Percentiles rank a stretch among this genome's conserved stretches.
Evolutionary conservation across 2,888 invertebrate genomes (phyloP).

Genomic region (Crioceris asparagi): DNA sequence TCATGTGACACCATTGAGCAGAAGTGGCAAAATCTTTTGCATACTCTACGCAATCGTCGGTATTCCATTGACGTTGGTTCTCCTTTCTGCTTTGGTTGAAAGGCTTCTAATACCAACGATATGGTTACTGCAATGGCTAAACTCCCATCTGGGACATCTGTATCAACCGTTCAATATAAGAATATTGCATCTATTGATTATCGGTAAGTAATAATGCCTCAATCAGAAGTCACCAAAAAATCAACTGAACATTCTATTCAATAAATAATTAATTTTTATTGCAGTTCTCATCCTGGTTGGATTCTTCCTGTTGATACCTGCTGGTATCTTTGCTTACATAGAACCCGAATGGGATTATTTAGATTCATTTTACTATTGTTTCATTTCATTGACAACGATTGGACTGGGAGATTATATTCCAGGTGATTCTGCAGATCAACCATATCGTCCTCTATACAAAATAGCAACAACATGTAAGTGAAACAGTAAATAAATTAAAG

Average conservation of each 20-base stretch:
- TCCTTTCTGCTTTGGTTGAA: slow-evolving; percentile 74
- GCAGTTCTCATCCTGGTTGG: slow-evolving; percentile 44
- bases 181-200: slow-evolving; percentile 60
- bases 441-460: slow-evolving; percentile 73
- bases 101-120: slow-evolving; percentile 66
- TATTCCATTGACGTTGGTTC: slow-evolving; percentile 75
- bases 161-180: slow-evolving; percentile 67
- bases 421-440: slow-evolving; percentile 65
- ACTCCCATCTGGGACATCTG: slow-evolving; percentile 58
- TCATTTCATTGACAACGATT: slow-evolving; percentile 82
- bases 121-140: slow-evolving; percentile 56
- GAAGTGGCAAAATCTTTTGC: slow-evolving; percentile 80
- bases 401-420: slow-evolving; percentile 86
- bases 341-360: slow-evolving; percentile 78
- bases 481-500: not conserved
- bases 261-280: slow-evolving; percentile 19
- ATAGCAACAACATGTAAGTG: slow-evolving; percentile 62
- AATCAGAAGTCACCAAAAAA: too few relatives aligned
- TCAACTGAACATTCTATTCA: not conserved
- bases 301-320: slow-evolving; percentile 65
- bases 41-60: slow-evolving; percentile 76
- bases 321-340: slow-evolving; percentile 59
- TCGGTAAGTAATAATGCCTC: too few relatives aligned
- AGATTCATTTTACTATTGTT: slow-evolving; percentile 85
- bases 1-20: slow-evolving; percentile 75